A percentile compares a stretch with the other conserved stretches of the same genome.
These are phyloP conservation scores for Cherax quadricarinatus DNA, from an alignment of 1,140 invertebrate genomes.

Conservation along the genomic window DNA sequence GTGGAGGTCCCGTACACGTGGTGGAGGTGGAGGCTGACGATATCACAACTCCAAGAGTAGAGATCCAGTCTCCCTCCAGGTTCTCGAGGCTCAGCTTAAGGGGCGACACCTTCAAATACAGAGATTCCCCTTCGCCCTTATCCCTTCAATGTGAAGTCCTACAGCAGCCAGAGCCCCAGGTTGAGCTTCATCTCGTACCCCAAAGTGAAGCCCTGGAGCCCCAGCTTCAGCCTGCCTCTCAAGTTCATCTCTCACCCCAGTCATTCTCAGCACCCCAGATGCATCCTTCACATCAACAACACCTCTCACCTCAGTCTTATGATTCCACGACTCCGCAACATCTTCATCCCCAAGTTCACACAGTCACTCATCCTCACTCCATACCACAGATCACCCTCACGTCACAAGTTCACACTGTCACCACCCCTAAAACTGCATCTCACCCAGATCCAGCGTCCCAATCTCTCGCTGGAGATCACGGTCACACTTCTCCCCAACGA, in stretches of 20 bases:
- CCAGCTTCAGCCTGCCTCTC: not conserved
- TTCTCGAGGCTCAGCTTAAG: slow-evolving; percentile 15
- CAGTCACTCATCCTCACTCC: slow-evolving; percentile 1
- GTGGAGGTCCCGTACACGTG: slow-evolving; percentile 56
- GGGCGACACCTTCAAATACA: not conserved
- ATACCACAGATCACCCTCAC: slow-evolving; percentile 5
- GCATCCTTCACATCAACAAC: not conserved
- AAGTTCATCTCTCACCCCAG: slow-evolving; percentile 33
- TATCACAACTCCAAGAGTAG: slow-evolving; percentile 41
- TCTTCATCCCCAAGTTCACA: slow-evolving; percentile 28
- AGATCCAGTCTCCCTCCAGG: slow-evolving; percentile 54
- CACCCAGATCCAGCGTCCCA: not conserved
- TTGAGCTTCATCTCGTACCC: not conserved
- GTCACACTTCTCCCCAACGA: not conserved
- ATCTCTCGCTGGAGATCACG: not conserved
- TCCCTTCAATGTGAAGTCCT: slow-evolving; percentile 17
- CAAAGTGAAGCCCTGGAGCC: not conserved
- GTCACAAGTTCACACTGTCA: not conserved
- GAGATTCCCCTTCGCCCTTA: not conserved
- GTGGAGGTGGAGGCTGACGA: slow-evolving; percentile 60
- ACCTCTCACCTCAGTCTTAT: not conserved
- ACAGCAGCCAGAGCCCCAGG: not conserved
- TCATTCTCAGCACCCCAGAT: not conserved
- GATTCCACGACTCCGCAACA: not conserved
- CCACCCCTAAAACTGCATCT: not conserved